These are phyloP conservation scores for Drosophila maculinotata DNA, from an alignment of 2,888 invertebrate species.

Conservation along the genomic window DNA sequence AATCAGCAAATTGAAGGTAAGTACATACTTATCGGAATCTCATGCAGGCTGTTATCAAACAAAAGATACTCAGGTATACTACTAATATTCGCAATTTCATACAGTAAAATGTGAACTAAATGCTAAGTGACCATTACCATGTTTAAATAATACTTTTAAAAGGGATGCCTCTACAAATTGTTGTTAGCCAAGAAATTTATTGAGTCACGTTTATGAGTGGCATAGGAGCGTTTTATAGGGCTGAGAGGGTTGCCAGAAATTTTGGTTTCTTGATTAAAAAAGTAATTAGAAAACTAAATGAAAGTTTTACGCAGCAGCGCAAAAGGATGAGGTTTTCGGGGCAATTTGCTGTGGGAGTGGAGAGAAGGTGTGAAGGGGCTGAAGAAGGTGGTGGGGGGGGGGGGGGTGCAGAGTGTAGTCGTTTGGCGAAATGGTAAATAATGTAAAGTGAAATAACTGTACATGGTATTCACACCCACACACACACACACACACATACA, in stretches of 20 bases:
- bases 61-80: no score
- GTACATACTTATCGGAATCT: no score
- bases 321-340: slow-evolving; percentile 7
- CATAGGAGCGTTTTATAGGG: slow-evolving; percentile 14
- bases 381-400: not conserved
- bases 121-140: not conserved
- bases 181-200: slow-evolving; percentile 33
- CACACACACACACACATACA: slow-evolving; percentile 15
- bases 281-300: slow-evolving; percentile 81
- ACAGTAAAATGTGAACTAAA: not conserved
- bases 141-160: not conserved
- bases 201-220: slow-evolving; percentile 16
- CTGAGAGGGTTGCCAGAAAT: slow-evolving; percentile 58
- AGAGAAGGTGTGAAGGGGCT: not conserved
- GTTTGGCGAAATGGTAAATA: slow-evolving; percentile 76
- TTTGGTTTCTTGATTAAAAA: slow-evolving; percentile 81
- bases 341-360: not conserved
- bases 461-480: slow-evolving; percentile 61
- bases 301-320: slow-evolving; percentile 75
- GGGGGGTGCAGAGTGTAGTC: slow-evolving; percentile 33
- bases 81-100: no score
- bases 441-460: slow-evolving; percentile 80
- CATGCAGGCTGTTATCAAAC: no score
- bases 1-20: no score
- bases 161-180: slow-evolving; percentile 2